phyloP scores from a whole-genome alignment of 2,113 vertebrate genomes.

The Paralichthys olivaceus region DNA sequence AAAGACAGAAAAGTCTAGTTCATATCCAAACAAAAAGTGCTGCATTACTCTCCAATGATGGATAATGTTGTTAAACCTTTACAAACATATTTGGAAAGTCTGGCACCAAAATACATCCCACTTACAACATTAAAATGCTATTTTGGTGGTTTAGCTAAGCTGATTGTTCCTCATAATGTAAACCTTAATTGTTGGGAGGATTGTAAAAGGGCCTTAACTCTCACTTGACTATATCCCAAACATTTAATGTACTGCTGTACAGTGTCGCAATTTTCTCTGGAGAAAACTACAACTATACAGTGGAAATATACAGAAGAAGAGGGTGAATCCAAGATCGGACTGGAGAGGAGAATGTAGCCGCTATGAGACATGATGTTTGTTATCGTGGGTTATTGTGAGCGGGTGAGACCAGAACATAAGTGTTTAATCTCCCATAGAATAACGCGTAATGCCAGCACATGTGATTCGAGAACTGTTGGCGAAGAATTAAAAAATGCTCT shows the following conservation, averaged over 20 bases:
- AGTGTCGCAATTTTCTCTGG: slow-evolving; percentile 26
- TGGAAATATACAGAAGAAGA: slow-evolving; percentile 44
- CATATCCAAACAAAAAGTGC: neutral
- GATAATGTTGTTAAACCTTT: neutral
- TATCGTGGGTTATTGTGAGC: slow-evolving; percentile 28
- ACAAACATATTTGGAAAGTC: neutral
- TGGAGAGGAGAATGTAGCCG: slow-evolving; percentile 30
- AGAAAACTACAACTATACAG: slow-evolving; percentile 6
- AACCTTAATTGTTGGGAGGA: too few species aligned
- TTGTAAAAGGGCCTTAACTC: neutral
- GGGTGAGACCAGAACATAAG: slow-evolving; percentile 25
- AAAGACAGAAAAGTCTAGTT: neutral
- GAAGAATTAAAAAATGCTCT: neutral
- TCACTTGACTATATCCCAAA: neutral
- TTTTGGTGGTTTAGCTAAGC: neutral
- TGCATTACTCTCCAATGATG: neutral
- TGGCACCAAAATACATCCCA: neutral
- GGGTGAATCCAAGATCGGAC: slow-evolving; percentile 37
- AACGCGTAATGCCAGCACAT: slow-evolving; percentile 17
- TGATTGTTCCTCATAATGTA: too few species aligned
- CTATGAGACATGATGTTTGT: slow-evolving; percentile 27
- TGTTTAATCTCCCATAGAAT: slow-evolving; percentile 30
- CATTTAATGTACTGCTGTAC: neutral
- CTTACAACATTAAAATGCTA: neutral
- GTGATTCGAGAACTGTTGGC: neutral